A percentile compares a stretch with the other conserved stretches of the same genome.
phyloP scores from a whole-genome alignment of 2,113 vertebrate genomes.

The Channa argus region DNA sequence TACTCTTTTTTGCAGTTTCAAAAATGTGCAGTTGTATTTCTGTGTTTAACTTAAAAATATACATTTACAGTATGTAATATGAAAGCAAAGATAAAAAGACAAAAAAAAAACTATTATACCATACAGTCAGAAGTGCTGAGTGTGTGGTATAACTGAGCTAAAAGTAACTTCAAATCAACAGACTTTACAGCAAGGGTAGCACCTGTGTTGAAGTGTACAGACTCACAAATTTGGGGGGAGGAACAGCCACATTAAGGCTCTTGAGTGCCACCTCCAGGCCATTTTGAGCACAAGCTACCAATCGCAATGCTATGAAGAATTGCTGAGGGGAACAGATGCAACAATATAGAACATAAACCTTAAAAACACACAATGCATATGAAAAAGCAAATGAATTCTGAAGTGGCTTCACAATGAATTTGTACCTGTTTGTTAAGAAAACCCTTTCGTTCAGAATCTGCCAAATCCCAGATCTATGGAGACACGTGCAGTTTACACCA shows the following conservation, averaged over 20 bases:
- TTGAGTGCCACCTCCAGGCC: slow-evolving; percentile 94
- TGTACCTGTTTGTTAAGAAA: slow-evolving; percentile 95
- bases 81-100: neutral
- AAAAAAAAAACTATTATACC: no score
- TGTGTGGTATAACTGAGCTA: no score
- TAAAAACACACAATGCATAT: neutral
- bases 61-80: no score
- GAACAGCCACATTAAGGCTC: slow-evolving; percentile 90
- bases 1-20: neutral
- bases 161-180: neutral
- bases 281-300: slow-evolving; percentile 98
- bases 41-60: neutral
- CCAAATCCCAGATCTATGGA: slow-evolving; percentile 96
- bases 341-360: neutral
- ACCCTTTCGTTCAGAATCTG: slow-evolving; percentile 95
- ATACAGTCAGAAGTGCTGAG: no score
- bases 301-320: slow-evolving; percentile 94
- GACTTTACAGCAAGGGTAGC: neutral
- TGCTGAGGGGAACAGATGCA: slow-evolving; percentile 83
- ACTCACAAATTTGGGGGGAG: slow-evolving; percentile 98
- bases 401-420: neutral
- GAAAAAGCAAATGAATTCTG: neutral
- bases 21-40: neutral
- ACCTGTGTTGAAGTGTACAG: neutral
- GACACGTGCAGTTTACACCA: slow-evolving; percentile 19